Conservation (phyloP, 2,888 invertebrate genomes). For the Thelaira solivaga region DNA sequence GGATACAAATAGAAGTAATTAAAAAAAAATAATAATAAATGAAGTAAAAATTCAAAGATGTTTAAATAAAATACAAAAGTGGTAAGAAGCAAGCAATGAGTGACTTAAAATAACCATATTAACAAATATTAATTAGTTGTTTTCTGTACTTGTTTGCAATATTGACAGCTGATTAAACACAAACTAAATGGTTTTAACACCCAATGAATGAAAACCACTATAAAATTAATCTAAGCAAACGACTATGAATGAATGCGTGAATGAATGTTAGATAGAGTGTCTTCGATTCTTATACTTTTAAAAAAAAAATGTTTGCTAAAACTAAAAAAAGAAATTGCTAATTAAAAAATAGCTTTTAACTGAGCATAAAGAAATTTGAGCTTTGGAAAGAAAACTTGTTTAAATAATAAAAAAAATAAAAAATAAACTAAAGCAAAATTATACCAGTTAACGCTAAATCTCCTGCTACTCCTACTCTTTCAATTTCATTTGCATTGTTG, state of each 20-base stretch:
- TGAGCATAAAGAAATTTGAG: constrained; percentile 2
- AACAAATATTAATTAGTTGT: constrained; percentile 25
- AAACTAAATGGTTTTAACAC: constrained; percentile 35
- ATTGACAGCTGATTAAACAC: constrained; percentile 43
- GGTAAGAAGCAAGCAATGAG: not conserved
- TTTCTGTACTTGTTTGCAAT: constrained; percentile 6
- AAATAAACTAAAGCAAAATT: not conserved
- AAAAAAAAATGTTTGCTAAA: not conserved
- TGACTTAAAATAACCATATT: constrained; percentile 23
- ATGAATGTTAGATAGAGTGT: not conserved
- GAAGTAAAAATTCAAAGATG: not conserved
- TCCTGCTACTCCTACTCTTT: not conserved
- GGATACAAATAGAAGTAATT: constrained; percentile 35
- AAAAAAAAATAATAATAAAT: constrained; percentile 24
- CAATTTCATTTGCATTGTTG: not conserved
- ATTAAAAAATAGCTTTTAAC: constrained; percentile 22
- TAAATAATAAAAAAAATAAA: not conserved
- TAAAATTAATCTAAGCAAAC: not conserved
- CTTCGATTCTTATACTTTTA: not conserved
- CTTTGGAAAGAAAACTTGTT: constrained; percentile 6
- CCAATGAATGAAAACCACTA: constrained; percentile 12
- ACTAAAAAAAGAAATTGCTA: constrained; percentile 1
- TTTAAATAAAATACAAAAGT: not conserved
- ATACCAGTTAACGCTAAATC: constrained; percentile 3
- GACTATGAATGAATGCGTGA: not conserved